Conservation (phyloP, 2,113 vertebrate genomes). For the Petromus typicus region DNA sequence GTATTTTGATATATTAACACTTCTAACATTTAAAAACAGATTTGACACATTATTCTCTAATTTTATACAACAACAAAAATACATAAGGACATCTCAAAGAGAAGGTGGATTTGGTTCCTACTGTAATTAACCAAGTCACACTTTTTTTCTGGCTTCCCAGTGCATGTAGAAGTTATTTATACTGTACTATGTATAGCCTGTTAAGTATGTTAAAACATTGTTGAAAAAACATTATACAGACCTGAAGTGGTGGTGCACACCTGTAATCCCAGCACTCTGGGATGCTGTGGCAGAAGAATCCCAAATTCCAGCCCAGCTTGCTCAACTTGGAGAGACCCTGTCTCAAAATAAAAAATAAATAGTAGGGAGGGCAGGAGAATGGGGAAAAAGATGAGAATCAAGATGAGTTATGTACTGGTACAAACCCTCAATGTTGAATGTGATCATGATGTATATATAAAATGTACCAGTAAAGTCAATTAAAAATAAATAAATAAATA, state of each 20-base stretch:
- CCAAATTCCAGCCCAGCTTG: neutral
- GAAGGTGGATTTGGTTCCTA: neutral
- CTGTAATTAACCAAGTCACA: neutral
- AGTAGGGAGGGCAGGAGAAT: too few relatives aligned
- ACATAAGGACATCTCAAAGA: neutral
- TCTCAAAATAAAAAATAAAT: neutral
- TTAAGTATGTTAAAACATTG: neutral
- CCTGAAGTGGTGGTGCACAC: neutral
- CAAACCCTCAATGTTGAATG: too few relatives aligned
- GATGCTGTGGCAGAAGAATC: neutral
- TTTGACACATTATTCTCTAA: neutral
- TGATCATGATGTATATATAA: too few relatives aligned
- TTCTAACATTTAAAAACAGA: neutral
- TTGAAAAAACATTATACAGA: neutral
- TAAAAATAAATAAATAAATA: neutral
- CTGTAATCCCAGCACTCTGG: neutral
- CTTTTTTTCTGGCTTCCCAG: neutral
- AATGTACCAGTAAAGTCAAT: too few relatives aligned
- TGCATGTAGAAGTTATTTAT: neutral
- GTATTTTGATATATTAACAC: neutral
- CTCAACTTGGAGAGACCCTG: neutral
- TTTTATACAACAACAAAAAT: constrained; percentile 41
- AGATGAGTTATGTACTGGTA: too few relatives aligned
- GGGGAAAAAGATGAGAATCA: too few relatives aligned
- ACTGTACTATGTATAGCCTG: neutral